Percentiles rank a stretch among this genome's conserved stretches.
Conservation (phyloP, 2,113 vertebrate genomes). For the Polyodon spathula region DNA sequence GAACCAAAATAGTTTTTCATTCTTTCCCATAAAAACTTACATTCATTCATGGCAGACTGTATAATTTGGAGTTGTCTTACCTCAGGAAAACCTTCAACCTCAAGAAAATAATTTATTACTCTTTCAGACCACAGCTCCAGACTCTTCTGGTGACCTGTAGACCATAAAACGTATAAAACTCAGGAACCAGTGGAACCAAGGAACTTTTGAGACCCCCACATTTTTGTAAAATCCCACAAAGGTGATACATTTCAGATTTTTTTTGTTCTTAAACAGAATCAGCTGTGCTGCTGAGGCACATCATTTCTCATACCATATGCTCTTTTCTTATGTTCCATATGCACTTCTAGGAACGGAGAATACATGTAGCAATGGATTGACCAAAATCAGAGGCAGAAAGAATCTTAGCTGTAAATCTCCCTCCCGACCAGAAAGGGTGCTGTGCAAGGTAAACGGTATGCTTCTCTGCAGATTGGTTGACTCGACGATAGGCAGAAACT, state of each 20-base stretch:
- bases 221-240: slow-evolving; percentile 19
- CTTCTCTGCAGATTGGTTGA: too few species aligned
- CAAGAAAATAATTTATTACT: not conserved
- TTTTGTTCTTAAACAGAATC: slow-evolving; percentile 18
- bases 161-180: slow-evolving; percentile 10
- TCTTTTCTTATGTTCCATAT: slow-evolving; percentile 42
- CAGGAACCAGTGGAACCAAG: slow-evolving; percentile 27
- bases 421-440: too few species aligned
- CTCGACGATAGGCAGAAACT: too few species aligned
- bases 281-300: slow-evolving; percentile 22
- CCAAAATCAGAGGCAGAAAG: too few species aligned
- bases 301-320: slow-evolving; percentile 28
- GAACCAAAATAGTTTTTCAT: too few species aligned
- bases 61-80: too few species aligned
- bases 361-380: too few species aligned
- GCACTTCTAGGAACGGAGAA: slow-evolving; percentile 27
- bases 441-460: too few species aligned
- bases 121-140: slow-evolving; percentile 5
- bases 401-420: too few species aligned
- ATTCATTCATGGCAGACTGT: too few species aligned
- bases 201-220: slow-evolving; percentile 23
- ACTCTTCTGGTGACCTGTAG: not conserved
- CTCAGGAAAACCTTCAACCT: not conserved
- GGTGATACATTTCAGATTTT: slow-evolving; percentile 31
- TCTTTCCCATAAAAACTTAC: too few species aligned